A percentile compares a stretch with the other conserved stretches of the same genome.
Conservation (phyloP, 2,888 invertebrate genomes). For the Dusona sp. region DNA sequence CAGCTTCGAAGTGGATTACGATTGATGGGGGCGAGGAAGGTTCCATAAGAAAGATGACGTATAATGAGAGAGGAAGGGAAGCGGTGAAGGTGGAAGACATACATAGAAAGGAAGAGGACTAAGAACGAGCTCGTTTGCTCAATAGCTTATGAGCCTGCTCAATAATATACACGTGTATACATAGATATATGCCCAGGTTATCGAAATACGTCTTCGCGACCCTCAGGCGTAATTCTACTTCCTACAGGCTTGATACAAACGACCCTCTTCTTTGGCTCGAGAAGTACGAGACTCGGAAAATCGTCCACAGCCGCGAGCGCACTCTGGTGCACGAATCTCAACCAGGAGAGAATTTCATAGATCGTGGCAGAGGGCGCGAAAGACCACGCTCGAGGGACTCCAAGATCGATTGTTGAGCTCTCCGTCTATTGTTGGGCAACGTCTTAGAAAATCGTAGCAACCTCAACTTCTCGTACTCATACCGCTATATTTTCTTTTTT, state of each 20-base stretch:
- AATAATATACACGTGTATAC: conserved; percentile 30
- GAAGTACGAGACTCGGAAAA: conserved; percentile 53
- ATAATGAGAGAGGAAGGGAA: conserved; percentile 49
- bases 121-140: conserved; percentile 52
- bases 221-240: conserved; percentile 52
- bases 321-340: conserved; percentile 49
- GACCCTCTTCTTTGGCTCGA: conserved; percentile 43
- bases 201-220: conserved; percentile 59
- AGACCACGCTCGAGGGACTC: conserved; percentile 73
- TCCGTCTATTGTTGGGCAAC: conserved; percentile 72
- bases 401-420: conserved; percentile 72
- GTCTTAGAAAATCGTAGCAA: conserved; percentile 48
- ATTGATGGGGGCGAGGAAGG: conserved; percentile 65
- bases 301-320: conserved; percentile 44
- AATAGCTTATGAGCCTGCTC: conserved; percentile 40
- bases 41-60: conserved; percentile 57
- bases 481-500: conserved; percentile 6
- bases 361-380: conserved; percentile 64
- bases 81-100: conserved; percentile 15
- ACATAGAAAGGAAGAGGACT: not conserved
- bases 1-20: conserved; percentile 61
- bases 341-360: conserved; percentile 48
- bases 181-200: conserved; percentile 24
- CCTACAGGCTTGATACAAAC: conserved; percentile 58
- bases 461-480: conserved; percentile 31